These are phyloP conservation scores for Eulemur macaco DNA, from an alignment of 2,113 vertebrate species.

Conservation along the genomic window DNA sequence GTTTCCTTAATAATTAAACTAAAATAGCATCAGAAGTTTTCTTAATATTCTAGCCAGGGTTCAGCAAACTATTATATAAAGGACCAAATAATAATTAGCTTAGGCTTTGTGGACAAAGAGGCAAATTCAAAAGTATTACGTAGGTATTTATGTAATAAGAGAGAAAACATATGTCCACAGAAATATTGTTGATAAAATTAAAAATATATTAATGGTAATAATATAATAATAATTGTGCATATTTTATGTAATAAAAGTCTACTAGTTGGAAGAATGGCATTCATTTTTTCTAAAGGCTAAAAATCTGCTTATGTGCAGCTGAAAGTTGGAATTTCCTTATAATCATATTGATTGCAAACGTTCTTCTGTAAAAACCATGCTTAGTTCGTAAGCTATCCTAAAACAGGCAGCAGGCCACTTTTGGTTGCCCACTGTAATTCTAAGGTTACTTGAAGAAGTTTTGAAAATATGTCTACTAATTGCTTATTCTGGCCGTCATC, in stretches of 20 bases:
- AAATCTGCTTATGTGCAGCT: not conserved
- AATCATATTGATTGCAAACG: not conserved
- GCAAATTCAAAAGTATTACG: not conserved
- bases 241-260: not conserved
- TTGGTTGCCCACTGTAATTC: not conserved
- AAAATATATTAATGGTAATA: not conserved
- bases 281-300: not conserved
- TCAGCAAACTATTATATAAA: not conserved
- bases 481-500: not conserved
- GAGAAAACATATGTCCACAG: not conserved
- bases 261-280: not conserved
- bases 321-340: not conserved
- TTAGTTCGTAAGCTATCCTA: not conserved
- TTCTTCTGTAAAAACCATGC: not conserved
- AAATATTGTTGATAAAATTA: not conserved
- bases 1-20: not conserved
- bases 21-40: not conserved
- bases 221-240: rapidly evolving
- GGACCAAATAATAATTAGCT: not conserved
- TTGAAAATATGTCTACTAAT: not conserved
- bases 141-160: not conserved
- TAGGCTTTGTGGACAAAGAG: not conserved
- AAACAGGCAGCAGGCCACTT: not conserved
- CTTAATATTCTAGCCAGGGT: not conserved
- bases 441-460: not conserved